phyloP scores from a whole-genome alignment of 2,113 vertebrate species.

The Pseudopodoces humilis region DNA sequence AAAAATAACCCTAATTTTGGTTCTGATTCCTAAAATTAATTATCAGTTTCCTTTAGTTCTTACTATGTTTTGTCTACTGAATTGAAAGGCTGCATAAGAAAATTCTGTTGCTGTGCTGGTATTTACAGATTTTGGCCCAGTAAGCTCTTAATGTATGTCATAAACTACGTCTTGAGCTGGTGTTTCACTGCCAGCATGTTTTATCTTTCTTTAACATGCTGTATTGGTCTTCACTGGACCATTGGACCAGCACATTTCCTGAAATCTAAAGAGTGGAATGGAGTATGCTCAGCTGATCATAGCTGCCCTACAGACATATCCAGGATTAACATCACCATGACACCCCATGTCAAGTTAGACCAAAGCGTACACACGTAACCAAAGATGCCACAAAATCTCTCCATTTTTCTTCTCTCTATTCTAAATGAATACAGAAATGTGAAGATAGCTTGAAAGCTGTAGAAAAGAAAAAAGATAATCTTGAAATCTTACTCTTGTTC shows the following conservation, averaged over 20 bases:
- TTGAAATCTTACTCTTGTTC: neutral
- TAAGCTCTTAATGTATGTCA: neutral
- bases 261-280: neutral
- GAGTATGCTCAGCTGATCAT: neutral
- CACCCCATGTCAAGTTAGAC: neutral
- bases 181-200: neutral
- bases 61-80: neutral
- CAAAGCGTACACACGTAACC: neutral
- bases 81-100: neutral
- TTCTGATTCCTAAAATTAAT: neutral
- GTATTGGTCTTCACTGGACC: neutral
- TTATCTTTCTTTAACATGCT: neutral
- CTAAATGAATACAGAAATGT: neutral
- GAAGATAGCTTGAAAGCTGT: neutral
- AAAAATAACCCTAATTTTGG: neutral
- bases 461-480: neutral
- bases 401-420: neutral
- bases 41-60: neutral
- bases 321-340: neutral
- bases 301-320: neutral
- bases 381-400: neutral
- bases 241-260: neutral
- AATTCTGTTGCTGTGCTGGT: neutral
- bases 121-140: neutral
- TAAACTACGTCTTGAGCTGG: neutral